These are phyloP conservation scores for Pyrrhosoma nymphula DNA, from an alignment of 2,888 invertebrate species.

Conservation along the genomic window DNA sequence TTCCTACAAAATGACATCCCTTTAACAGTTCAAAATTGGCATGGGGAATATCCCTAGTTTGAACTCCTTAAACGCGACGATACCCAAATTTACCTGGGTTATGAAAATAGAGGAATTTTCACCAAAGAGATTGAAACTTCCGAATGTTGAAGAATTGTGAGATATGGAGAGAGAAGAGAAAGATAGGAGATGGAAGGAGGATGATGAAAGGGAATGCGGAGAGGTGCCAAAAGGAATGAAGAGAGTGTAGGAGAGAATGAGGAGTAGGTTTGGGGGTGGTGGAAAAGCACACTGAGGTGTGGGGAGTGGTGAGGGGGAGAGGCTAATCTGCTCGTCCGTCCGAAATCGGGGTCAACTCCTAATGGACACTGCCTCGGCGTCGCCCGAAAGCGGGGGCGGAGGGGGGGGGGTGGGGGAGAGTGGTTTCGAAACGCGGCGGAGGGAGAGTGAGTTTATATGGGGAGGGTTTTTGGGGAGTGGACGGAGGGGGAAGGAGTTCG, in stretches of 20 bases:
- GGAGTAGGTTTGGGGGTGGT: neutral
- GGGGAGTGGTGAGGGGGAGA: neutral
- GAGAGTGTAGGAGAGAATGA: neutral
- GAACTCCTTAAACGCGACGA: too few relatives aligned
- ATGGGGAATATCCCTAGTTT: too few relatives aligned
- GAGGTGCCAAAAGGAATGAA: neutral
- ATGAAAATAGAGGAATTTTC: too few relatives aligned
- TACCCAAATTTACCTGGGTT: too few relatives aligned
- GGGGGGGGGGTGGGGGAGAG: neutral
- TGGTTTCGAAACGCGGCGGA: neutral
- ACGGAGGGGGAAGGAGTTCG: neutral
- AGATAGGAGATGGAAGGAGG: neutral
- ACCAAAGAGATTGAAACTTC: too few relatives aligned
- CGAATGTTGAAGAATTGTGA: too few relatives aligned
- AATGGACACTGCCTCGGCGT: slow-evolving; percentile 56
- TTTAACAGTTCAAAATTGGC: too few relatives aligned
- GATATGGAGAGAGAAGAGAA: neutral
- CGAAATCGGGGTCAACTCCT: slow-evolving; percentile 63
- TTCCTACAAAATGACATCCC: too few relatives aligned
- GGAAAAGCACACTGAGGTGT: neutral
- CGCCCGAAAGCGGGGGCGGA: neutral
- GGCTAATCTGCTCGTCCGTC: slow-evolving; percentile 36
- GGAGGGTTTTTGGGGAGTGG: neutral
- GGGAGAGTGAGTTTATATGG: neutral
- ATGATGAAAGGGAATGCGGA: neutral